phyloP scores from a whole-genome alignment of 2,797 vertebrate genomes.

The Pangasius djambal region DNA sequence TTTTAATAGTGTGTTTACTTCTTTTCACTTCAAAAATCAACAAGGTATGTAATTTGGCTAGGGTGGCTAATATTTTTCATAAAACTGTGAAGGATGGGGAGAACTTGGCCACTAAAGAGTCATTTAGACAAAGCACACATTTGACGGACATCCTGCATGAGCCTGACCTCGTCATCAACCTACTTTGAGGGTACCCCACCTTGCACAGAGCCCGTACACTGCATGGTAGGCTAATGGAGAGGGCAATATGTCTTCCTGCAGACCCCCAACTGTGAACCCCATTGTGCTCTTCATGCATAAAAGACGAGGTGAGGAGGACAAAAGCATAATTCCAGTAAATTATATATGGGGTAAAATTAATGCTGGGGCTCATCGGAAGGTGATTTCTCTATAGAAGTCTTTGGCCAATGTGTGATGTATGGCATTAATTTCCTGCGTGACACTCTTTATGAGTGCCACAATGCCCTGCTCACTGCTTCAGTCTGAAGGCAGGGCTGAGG shows the following conservation, averaged over 20 bases:
- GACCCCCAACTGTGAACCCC: constrained; percentile 21
- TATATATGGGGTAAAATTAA: constrained; percentile 57
- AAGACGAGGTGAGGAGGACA: constrained; percentile 2
- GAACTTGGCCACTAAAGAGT: constrained; percentile 5
- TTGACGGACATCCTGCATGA: constrained; percentile 1
- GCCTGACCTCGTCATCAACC: constrained; percentile 22
- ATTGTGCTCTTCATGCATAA: constrained; percentile 13
- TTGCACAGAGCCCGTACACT: constrained; percentile 5
- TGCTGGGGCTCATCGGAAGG: constrained; percentile 44
- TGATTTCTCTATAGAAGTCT: constrained; percentile 59
- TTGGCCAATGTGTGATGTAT: constrained; percentile 75
- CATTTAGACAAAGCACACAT: constrained; percentile 27
- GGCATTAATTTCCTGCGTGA: constrained; percentile 82
- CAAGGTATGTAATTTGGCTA: background rate
- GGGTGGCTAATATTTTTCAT: background rate
- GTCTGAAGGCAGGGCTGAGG: constrained; percentile 34
- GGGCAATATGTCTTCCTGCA: constrained; percentile 49
- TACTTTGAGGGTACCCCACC: constrained; percentile 22
- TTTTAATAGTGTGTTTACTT: background rate
- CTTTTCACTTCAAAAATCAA: background rate
- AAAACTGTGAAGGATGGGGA: background rate
- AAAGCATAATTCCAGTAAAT: constrained; percentile 51
- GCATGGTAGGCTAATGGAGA: constrained; percentile 16
- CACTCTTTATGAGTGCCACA: constrained; percentile 75
- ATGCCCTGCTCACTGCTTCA: constrained; percentile 47